These are phyloP conservation scores for Vespertilio murinus DNA, from an alignment of 2,797 vertebrate species.

Conservation along the genomic window DNA sequence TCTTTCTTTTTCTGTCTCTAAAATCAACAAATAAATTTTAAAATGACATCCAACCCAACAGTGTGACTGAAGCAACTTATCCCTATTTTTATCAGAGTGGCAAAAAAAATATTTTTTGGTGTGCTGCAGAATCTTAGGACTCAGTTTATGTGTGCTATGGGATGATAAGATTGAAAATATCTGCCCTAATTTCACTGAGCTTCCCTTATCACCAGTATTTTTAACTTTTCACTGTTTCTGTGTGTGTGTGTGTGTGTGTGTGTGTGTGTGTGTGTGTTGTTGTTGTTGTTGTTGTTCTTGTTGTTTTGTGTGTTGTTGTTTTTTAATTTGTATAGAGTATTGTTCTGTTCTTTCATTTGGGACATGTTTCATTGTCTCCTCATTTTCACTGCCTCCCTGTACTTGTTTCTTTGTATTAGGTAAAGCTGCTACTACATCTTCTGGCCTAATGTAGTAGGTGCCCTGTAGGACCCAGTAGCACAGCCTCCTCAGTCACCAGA, in stretches of 20 bases:
- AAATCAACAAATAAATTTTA: neutral
- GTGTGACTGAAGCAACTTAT: neutral
- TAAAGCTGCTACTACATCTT: neutral
- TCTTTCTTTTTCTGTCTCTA: neutral
- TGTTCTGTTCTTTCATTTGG: neutral
- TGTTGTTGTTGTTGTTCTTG: too few relatives aligned
- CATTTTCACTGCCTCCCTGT: neutral
- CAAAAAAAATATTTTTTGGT: neutral
- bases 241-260: too few relatives aligned
- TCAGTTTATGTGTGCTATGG: neutral
- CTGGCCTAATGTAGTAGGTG: neutral
- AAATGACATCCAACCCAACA: neutral
- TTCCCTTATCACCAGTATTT: neutral
- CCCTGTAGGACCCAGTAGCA: neutral
- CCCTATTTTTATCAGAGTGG: neutral
- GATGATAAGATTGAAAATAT: neutral
- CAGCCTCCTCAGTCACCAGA: neutral
- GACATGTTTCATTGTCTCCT: neutral
- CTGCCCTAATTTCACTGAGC: neutral
- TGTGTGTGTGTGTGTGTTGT: too few relatives aligned
- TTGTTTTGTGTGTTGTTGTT: too few relatives aligned
- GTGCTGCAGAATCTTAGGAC: neutral
- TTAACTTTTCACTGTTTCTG: neutral
- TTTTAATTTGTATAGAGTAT: neutral
- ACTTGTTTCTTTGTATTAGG: neutral